Percentiles rank a stretch among this genome's conserved stretches.
Evolutionary conservation across 2,797 vertebrate species (phyloP).

Genomic region (Agapornis canus): DNA sequence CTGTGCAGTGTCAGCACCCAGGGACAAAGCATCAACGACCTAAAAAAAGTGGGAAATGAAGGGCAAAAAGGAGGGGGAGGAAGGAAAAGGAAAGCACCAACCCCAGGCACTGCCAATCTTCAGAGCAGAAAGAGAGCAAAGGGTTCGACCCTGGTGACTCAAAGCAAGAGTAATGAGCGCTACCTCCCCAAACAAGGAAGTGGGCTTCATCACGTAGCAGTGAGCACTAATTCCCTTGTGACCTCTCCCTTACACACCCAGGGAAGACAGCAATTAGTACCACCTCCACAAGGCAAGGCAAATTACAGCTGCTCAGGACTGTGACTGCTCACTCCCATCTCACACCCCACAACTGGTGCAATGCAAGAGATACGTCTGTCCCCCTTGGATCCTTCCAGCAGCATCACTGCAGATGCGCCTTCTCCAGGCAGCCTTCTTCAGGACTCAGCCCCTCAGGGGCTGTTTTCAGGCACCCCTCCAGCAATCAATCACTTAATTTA

Average conservation of each 20-base stretch:
- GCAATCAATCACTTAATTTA: background rate
- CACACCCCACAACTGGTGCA: rapidly evolving
- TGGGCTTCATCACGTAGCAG: background rate
- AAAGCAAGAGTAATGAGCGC: background rate
- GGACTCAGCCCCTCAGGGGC: background rate
- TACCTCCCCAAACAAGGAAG: constrained; percentile 33
- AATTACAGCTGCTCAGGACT: background rate
- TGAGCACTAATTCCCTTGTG: background rate
- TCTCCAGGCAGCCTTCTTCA: background rate
- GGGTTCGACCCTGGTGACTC: constrained; percentile 43
- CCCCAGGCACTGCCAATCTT: background rate
- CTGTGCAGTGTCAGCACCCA: background rate
- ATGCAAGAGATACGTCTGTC: background rate
- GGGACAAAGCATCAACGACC: background rate
- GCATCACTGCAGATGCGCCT: rapidly evolving
- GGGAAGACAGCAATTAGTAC: background rate
- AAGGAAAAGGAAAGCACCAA: background rate
- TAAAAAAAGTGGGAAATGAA: background rate
- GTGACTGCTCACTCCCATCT: background rate
- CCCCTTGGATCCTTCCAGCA: background rate
- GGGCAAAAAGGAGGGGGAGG: rapidly evolving
- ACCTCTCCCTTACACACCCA: background rate
- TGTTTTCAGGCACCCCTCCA: background rate
- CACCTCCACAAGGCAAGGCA: background rate
- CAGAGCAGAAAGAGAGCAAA: constrained; percentile 7